These are phyloP conservation scores for Mellilla xanthometata DNA, from an alignment of 2,888 invertebrate genomes.

Conservation along the genomic window DNA sequence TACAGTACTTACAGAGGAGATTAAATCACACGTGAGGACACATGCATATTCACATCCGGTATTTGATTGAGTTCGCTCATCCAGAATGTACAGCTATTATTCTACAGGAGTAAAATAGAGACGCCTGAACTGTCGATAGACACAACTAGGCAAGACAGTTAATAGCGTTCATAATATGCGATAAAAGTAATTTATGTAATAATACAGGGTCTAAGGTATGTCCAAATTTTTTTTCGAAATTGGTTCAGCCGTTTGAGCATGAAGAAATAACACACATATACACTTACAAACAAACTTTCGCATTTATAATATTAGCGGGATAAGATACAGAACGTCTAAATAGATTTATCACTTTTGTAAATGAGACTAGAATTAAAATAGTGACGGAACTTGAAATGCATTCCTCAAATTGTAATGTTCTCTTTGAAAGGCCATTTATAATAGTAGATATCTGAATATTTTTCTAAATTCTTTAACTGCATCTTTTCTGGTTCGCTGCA, in stretches of 20 bases:
- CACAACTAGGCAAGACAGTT: no score
- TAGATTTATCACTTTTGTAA: constrained; percentile 6
- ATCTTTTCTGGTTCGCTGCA: constrained; percentile 1
- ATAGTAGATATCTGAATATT: constrained; percentile 13
- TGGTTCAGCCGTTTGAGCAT: no score
- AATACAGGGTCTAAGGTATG: no score
- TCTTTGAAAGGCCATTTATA: constrained; percentile 10
- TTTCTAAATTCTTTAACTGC: constrained; percentile 1
- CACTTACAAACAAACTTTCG: no score
- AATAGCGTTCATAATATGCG: no score
- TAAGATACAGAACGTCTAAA: not conserved
- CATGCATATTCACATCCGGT: constrained; percentile 30
- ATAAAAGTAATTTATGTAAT: no score
- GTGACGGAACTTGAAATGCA: not conserved
- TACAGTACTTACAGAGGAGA: constrained; percentile 23
- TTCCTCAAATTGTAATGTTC: constrained; percentile 5
- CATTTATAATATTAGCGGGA: no score
- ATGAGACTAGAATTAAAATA: not conserved
- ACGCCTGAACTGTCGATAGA: no score
- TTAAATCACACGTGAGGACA: constrained; percentile 31
- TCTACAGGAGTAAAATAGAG: no score
- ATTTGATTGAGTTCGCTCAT: constrained; percentile 25
- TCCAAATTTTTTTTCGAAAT: no score
- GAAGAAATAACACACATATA: no score
- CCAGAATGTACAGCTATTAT: constrained; percentile 6